phyloP scores from a whole-genome alignment of 2,113 vertebrate genomes.

The Phainopepla nitens region DNA sequence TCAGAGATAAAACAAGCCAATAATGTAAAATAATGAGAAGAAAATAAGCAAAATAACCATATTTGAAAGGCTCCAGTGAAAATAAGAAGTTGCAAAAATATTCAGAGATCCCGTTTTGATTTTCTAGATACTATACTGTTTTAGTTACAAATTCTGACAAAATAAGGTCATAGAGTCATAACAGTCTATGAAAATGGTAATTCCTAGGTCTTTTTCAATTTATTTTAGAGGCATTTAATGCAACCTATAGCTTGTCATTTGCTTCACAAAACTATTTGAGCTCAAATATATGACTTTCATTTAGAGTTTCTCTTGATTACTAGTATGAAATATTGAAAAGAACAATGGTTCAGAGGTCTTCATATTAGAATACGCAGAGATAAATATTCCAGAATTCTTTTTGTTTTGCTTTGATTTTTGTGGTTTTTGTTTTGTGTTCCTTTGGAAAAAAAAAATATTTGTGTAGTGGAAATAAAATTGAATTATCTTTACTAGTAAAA shows the following conservation, averaged over 20 bases:
- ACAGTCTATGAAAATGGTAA: neutral
- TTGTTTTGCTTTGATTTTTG: too few relatives aligned
- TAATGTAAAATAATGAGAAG: neutral
- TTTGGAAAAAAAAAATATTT: neutral
- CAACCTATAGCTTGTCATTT: rapidly evolving
- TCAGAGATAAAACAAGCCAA: neutral
- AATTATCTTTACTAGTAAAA: neutral
- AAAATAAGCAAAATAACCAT: neutral
- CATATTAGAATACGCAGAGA: neutral
- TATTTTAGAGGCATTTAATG: neutral
- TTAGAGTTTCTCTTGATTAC: neutral
- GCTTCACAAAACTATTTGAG: neutral
- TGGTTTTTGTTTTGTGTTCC: neutral
- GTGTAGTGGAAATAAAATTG: neutral
- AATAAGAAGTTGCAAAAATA: neutral
- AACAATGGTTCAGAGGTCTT: neutral
- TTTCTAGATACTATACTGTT: neutral
- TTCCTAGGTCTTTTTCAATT: neutral
- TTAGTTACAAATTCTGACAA: neutral
- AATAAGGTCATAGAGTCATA: neutral
- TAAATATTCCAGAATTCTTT: rapidly evolving
- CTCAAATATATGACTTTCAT: neutral
- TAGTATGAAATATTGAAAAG: neutral
- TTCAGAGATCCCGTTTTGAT: neutral
- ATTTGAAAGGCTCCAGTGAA: neutral